phyloP scores from a whole-genome alignment of 2,888 invertebrate species.

The Craniophora ligustri region DNA sequence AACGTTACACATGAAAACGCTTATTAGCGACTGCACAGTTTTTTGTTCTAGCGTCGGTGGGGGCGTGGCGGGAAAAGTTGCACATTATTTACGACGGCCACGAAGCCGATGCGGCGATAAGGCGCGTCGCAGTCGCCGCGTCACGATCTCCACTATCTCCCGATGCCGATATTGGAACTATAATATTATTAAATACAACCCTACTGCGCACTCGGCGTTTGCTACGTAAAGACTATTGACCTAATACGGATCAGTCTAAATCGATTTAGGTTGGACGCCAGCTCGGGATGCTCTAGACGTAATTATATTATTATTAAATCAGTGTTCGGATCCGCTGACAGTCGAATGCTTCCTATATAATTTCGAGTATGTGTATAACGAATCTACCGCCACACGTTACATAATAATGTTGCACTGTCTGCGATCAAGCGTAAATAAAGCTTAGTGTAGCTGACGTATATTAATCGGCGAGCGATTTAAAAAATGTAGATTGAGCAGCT shows the following conservation, averaged over 20 bases:
- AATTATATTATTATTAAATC: constrained; percentile 52
- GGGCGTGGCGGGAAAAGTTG: constrained; percentile 88
- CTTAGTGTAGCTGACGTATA: constrained; percentile 19
- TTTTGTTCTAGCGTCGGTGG: constrained; percentile 71
- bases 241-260: constrained; percentile 67
- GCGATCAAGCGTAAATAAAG: constrained; percentile 41
- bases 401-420: constrained; percentile 44
- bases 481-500: constrained; percentile 12
- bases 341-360: constrained; percentile 45
- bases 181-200: constrained; percentile 79
- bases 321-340: constrained; percentile 30
- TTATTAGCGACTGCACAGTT: constrained; percentile 65
- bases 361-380: constrained; percentile 45
- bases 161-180: constrained; percentile 83
- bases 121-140: constrained; percentile 86
- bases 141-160: constrained; percentile 86
- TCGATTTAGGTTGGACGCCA: constrained; percentile 48
- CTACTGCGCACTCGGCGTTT: constrained; percentile 55
- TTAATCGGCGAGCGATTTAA: constrained; percentile 21
- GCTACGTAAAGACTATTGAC: constrained; percentile 60
- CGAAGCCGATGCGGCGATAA: constrained; percentile 87
- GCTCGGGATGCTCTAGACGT: constrained; percentile 36
- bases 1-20: constrained; percentile 47
- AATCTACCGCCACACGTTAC: constrained; percentile 42
- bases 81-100: constrained; percentile 88